Conservation (phyloP, 2,888 invertebrate genomes). For the Pterostichus madidus region DNA sequence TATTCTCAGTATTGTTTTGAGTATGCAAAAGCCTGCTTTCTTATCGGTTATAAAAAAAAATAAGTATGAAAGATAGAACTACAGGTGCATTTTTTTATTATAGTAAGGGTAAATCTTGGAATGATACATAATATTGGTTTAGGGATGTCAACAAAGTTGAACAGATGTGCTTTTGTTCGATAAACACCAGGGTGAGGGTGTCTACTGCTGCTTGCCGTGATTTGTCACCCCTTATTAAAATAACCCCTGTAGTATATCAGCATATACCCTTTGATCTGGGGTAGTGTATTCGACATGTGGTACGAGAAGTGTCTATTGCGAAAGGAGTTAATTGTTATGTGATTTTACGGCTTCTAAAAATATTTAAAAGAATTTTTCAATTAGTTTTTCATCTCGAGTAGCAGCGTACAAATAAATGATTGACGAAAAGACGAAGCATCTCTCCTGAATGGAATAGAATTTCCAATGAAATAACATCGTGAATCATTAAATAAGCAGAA, state of each 20-base stretch:
- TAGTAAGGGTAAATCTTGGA: no score
- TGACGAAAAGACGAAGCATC: slow-evolving; percentile 10
- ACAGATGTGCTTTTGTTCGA: slow-evolving; percentile 44
- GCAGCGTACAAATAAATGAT: slow-evolving; percentile 14
- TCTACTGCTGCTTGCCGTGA: slow-evolving; percentile 69
- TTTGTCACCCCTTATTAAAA: slow-evolving; percentile 73
- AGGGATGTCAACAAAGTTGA: slow-evolving; percentile 5
- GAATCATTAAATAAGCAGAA: slow-evolving; percentile 47
- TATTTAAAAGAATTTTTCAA: neutral
- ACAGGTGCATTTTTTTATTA: no score
- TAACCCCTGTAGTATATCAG: slow-evolving; percentile 68
- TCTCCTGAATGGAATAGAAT: slow-evolving; percentile 26
- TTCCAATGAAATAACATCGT: slow-evolving; percentile 51
- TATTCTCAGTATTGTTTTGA: no score
- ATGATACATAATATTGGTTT: neutral
- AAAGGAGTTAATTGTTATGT: slow-evolving; percentile 43
- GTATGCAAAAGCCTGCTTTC: no score
- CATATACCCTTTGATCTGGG: slow-evolving; percentile 33
- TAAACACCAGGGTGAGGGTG: slow-evolving; percentile 23
- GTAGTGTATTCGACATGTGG: slow-evolving; percentile 4
- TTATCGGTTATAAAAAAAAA: no score
- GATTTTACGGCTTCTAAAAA: slow-evolving; percentile 30
- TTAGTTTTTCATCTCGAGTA: slow-evolving; percentile 18
- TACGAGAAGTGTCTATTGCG: neutral
- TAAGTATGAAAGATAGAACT: no score